Percentiles rank a stretch among this genome's conserved stretches.
Evolutionary conservation across 35 echinoderm and acorn worm species (phyloP).

Genomic region (Nesometra sesokonis): DNA sequence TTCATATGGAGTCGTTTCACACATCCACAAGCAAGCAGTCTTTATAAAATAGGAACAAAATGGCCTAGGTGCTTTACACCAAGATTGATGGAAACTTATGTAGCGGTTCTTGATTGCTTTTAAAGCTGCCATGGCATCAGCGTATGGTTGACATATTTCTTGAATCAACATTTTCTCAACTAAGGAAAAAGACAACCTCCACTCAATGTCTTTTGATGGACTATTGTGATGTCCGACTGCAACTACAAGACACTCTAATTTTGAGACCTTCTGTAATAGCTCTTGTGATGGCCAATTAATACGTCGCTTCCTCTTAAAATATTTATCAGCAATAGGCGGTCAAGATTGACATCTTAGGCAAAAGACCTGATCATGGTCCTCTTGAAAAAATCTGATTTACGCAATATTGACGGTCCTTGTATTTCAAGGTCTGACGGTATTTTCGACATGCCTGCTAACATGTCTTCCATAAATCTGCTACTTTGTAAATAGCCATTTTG

Average conservation of each 20-base stretch:
- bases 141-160: background rate
- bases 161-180: background rate
- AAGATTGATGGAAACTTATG: background rate
- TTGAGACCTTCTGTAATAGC: background rate
- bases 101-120: background rate
- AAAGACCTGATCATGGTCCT: background rate
- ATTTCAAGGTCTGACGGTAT: background rate
- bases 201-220: background rate
- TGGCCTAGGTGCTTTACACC: background rate
- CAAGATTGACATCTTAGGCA: background rate
- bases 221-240: background rate
- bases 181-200: background rate
- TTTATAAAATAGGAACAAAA: background rate
- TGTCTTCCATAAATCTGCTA: too few species aligned
- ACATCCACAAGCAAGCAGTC: background rate
- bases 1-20: background rate
- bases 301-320: background rate
- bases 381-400: background rate
- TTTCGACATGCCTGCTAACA: too few species aligned
- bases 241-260: background rate
- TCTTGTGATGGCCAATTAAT: background rate
- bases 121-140: background rate
- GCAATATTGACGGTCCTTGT: background rate
- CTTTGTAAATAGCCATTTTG: too few species aligned
- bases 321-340: background rate